phyloP scores from a whole-genome alignment of 2,113 vertebrate species.

The Baryphthengus martii region DNA sequence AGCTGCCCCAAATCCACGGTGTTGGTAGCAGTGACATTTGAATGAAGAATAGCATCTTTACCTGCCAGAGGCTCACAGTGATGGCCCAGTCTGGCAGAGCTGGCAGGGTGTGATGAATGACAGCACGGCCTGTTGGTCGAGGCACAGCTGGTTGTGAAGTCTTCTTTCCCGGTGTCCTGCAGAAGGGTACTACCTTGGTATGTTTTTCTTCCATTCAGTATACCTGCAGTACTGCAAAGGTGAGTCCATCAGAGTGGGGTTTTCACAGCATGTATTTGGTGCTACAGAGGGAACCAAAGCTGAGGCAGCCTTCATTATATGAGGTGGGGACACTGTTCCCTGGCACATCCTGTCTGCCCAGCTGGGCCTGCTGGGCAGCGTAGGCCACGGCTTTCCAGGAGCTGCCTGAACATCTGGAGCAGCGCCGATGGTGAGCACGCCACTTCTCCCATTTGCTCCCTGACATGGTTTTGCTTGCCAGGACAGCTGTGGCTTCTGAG shows the following conservation, averaged over 20 bases:
- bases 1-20: rapidly evolving
- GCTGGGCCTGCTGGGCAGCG: background rate
- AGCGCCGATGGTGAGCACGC: rapidly evolving
- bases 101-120: background rate
- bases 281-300: background rate
- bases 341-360: no score
- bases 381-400: background rate
- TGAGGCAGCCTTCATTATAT: background rate
- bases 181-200: rapidly evolving
- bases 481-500: background rate
- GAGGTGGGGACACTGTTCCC: no score
- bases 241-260: rapidly evolving
- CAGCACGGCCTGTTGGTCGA: rapidly evolving
- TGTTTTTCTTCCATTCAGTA: background rate
- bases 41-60: background rate
- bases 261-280: background rate
- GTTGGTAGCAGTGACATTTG: rapidly evolving
- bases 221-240: background rate
- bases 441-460: rapidly evolving
- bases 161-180: background rate
- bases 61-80: background rate
- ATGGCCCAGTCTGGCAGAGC: background rate
- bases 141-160: background rate
- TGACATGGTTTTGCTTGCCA: background rate
- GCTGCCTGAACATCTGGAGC: background rate